These are phyloP conservation scores for Alectoris magna DNA, from an alignment of 2,797 vertebrate genomes.

Conservation along the genomic window DNA sequence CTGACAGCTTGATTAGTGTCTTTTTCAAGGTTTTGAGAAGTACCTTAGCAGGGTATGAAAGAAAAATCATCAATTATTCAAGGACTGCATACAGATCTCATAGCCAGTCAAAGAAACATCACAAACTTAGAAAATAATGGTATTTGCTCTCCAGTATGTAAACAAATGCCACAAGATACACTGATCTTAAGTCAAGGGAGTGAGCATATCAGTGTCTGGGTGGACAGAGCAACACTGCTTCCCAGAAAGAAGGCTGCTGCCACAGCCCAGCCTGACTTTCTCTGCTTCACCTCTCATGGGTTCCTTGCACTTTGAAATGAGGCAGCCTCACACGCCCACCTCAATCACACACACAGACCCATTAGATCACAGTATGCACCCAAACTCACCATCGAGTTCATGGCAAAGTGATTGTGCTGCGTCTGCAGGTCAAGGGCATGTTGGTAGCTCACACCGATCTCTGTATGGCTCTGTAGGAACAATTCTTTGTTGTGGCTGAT, in stretches of 20 bases:
- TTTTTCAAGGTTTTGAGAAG: not conserved
- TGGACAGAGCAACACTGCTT: not conserved
- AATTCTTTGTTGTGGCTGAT: constrained; percentile 99
- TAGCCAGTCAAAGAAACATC: not conserved
- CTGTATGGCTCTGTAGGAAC: constrained; percentile 97
- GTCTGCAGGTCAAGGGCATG: constrained; percentile 97
- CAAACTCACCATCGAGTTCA: constrained; percentile 96
- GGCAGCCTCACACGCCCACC: not conserved
- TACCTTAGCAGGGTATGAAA: not conserved
- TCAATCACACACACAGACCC: accelerated
- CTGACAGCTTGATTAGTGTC: not conserved
- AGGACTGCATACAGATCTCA: not conserved
- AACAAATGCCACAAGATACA: not conserved
- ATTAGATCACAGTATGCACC: accelerated
- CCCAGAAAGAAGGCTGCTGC: not conserved
- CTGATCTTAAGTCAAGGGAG: not conserved
- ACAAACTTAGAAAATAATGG: not conserved
- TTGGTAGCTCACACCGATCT: constrained; percentile 95
- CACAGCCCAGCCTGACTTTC: not conserved
- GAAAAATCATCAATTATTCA: not conserved
- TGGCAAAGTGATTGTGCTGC: constrained; percentile 98
- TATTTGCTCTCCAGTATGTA: not conserved
- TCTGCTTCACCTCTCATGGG: not conserved
- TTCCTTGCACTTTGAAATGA: not conserved
- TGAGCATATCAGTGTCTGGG: not conserved